Evolutionary conservation across 2,797 vertebrate species (phyloP).

Genomic region (Brachyrhaphis roseni): DNA sequence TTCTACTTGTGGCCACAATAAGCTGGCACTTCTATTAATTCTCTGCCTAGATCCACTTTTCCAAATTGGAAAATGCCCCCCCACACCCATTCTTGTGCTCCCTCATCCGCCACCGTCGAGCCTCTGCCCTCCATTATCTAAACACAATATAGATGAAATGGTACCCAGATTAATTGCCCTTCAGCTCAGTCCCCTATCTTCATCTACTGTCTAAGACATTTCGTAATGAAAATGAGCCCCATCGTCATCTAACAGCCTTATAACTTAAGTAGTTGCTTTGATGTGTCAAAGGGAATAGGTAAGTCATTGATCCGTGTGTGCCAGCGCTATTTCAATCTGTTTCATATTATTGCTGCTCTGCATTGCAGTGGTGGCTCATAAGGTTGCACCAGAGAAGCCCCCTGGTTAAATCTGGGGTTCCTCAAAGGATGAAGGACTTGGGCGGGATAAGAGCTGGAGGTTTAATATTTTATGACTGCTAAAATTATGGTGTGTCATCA

Average conservation of each 20-base stretch:
- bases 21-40: conserved; percentile 45
- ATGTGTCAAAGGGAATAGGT: conserved; percentile 70
- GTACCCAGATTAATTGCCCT: conserved; percentile 69
- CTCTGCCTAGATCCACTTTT: conserved; percentile 51
- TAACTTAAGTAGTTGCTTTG: conserved; percentile 71
- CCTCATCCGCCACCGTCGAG: conserved; percentile 50
- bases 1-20: conserved; percentile 35
- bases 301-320: conserved; percentile 66
- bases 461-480: conserved; percentile 30
- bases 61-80: conserved; percentile 52
- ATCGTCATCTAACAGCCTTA: conserved; percentile 53
- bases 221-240: conserved; percentile 67
- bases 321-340: conserved; percentile 58
- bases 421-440: conserved; percentile 32
- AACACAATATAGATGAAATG: conserved; percentile 71
- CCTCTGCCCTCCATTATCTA: conserved; percentile 63
- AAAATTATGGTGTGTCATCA: background rate
- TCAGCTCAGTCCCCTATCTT: conserved; percentile 63
- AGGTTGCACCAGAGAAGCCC: conserved; percentile 45
- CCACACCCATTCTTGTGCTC: conserved; percentile 28
- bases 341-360: conserved; percentile 58
- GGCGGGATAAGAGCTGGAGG: conserved; percentile 16
- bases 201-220: conserved; percentile 51
- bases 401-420: conserved; percentile 39
- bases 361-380: conserved; percentile 46